phyloP scores from a whole-genome alignment of 2,113 vertebrate genomes.

The Chloroceryle aenea region DNA sequence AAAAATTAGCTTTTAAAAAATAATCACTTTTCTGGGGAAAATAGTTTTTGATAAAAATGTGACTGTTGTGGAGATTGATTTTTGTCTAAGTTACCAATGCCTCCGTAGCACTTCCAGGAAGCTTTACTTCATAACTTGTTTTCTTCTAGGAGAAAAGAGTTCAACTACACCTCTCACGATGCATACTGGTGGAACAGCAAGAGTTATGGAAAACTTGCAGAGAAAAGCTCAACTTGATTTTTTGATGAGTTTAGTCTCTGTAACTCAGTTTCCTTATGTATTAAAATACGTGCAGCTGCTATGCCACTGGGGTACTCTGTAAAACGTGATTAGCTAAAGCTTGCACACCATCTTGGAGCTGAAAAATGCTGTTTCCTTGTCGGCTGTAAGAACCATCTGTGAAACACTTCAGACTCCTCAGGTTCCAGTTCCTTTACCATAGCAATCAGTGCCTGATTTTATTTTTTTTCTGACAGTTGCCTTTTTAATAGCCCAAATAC shows the following conservation, averaged over 20 bases:
- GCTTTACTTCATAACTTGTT: background rate
- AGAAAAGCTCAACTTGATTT: background rate
- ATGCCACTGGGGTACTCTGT: fast-evolving
- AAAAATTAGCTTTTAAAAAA: conserved; percentile 41
- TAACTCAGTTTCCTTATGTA: background rate
- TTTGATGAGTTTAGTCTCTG: background rate
- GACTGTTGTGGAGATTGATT: background rate
- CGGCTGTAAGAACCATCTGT: background rate
- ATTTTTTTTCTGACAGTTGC: background rate
- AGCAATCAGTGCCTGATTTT: background rate
- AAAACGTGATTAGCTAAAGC: background rate
- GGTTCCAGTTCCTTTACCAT: background rate
- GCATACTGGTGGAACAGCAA: background rate
- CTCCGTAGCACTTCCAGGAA: background rate
- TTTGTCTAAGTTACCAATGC: background rate
- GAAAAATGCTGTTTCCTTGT: background rate
- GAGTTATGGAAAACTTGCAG: background rate
- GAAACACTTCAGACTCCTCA: background rate
- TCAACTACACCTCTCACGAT: background rate
- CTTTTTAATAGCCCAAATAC: background rate
- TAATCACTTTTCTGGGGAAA: background rate
- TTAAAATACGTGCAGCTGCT: background rate
- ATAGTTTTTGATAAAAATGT: background rate
- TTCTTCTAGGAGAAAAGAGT: background rate
- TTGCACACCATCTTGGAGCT: background rate